Evolutionary conservation across 2,113 vertebrate species (phyloP).

Genomic region (Guaruba guarouba): DNA sequence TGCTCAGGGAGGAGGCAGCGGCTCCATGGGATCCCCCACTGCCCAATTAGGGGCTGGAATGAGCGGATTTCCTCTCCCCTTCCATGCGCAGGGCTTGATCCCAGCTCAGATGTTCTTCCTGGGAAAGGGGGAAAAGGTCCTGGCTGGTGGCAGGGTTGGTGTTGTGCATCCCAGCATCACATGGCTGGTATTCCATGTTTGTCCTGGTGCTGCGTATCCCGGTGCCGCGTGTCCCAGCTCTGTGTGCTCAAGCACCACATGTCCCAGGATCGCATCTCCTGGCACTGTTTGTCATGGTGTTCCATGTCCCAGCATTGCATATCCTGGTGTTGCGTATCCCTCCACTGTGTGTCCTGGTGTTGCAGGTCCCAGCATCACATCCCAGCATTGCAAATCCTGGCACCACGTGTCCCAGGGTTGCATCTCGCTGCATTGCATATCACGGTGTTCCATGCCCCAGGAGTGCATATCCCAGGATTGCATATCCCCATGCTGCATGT

Average conservation of each 20-base stretch:
- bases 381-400: neutral
- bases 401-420: neutral
- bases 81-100: accelerated
- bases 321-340: neutral
- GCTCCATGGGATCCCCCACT: neutral
- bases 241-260: no score
- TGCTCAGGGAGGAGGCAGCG: neutral
- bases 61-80: neutral
- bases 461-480: no score
- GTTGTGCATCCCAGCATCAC: neutral
- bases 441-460: neutral
- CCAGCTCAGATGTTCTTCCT: neutral
- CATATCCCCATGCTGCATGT: neutral
- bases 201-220: no score
- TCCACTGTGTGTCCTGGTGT: no score
- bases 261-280: neutral
- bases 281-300: no score
- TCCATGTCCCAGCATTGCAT: neutral
- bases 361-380: neutral
- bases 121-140: neutral
- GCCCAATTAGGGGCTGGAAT: neutral
- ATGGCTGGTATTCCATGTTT: no score
- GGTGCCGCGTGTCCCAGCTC: neutral
- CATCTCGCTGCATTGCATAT: no score
- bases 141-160: neutral